These are phyloP conservation scores for Calephelis virginiensis DNA, from an alignment of 1,140 invertebrate species.

Conservation along the genomic window DNA sequence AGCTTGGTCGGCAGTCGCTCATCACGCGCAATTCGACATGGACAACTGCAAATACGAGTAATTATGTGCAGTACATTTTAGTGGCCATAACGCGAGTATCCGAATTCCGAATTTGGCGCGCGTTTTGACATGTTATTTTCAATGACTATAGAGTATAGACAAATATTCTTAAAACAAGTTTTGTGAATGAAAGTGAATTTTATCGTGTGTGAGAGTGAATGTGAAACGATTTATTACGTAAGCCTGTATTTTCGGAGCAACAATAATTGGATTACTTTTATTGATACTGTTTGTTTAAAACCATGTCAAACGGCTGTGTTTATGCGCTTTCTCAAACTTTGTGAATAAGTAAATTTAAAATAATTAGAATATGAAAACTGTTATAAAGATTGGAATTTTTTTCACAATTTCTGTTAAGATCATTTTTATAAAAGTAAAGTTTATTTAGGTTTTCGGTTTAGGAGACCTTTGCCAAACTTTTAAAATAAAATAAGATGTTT, in stretches of 20 bases:
- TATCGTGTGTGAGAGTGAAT: constrained; percentile 65
- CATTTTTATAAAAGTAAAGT: no score
- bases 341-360: not conserved
- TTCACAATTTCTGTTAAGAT: no score
- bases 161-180: constrained; percentile 47
- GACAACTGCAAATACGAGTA: constrained; percentile 60
- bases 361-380: not conserved
- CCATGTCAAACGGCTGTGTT: not conserved
- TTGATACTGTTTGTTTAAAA: constrained; percentile 1
- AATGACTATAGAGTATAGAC: constrained; percentile 24
- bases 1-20: constrained; percentile 60
- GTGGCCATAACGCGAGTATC: constrained; percentile 32
- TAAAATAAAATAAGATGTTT: no score
- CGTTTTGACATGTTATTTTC: constrained; percentile 45
- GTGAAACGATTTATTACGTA: constrained; percentile 65
- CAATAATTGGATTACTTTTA: constrained; percentile 17
- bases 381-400: no score
- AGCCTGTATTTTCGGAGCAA: constrained; percentile 28
- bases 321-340: not conserved
- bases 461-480: no score
- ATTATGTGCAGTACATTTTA: constrained; percentile 48
- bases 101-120: constrained; percentile 49
- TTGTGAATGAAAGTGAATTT: constrained; percentile 65
- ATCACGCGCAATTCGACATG: constrained; percentile 72
- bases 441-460: no score